These are phyloP conservation scores for Cephalotes varians DNA, from an alignment of 2,888 invertebrate species.

Conservation along the genomic window DNA sequence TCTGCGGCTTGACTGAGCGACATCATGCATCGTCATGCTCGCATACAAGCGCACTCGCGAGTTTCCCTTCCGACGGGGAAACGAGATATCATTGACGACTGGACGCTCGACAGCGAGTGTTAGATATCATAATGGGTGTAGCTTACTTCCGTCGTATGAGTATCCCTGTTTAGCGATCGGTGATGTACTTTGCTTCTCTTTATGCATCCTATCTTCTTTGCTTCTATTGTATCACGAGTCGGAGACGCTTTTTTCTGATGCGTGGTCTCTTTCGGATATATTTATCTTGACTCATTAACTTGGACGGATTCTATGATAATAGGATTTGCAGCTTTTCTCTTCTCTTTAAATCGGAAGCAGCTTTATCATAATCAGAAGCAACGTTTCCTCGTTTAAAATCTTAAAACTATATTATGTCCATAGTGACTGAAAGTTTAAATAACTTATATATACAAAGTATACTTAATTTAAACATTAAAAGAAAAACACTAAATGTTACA, in stretches of 20 bases:
- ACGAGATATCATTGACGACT: slow-evolving; percentile 78
- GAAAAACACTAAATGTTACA: neutral
- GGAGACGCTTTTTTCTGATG: neutral
- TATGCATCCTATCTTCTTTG: neutral
- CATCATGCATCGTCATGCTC: slow-evolving; percentile 53
- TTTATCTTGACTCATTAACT: slow-evolving; percentile 66
- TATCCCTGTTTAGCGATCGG: slow-evolving; percentile 48
- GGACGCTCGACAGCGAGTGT: slow-evolving; percentile 66
- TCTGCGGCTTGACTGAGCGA: neutral
- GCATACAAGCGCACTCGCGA: slow-evolving; percentile 34
- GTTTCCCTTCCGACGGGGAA: slow-evolving; percentile 66
- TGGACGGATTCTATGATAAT: slow-evolving; percentile 53
- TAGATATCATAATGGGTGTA: slow-evolving; percentile 72
- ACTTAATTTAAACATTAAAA: slow-evolving; percentile 4
- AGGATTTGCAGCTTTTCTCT: slow-evolving; percentile 33
- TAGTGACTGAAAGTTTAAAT: neutral
- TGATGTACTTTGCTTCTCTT: slow-evolving; percentile 22
- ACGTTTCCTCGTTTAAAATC: neutral
- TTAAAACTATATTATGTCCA: neutral
- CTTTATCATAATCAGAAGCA: slow-evolving; percentile 42
- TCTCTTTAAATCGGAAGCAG: slow-evolving; percentile 51
- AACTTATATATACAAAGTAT: neutral
- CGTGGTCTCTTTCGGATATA: slow-evolving; percentile 41
- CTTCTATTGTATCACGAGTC: neutral
- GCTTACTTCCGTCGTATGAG: slow-evolving; percentile 59